Percentiles rank a stretch among this genome's conserved stretches.
These are phyloP conservation scores for Creontiades dilutus DNA, from an alignment of 2,888 invertebrate species.

Conservation along the genomic window DNA sequence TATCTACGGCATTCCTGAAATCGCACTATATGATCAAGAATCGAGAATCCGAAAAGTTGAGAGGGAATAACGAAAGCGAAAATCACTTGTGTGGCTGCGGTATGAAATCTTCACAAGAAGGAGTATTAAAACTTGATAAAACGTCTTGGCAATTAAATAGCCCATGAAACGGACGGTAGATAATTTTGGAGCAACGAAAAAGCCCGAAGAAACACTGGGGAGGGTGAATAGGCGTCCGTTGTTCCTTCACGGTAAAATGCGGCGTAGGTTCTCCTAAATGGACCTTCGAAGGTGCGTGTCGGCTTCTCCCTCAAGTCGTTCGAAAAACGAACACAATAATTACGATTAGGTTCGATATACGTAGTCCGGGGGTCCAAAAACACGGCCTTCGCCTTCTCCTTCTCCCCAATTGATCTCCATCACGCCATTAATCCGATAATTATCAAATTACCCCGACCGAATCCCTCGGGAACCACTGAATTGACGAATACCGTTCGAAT, in stretches of 20 bases:
- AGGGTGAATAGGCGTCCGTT: background rate
- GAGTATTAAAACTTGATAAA: background rate
- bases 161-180: conserved; percentile 6
- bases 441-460: conserved; percentile 44
- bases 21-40: background rate
- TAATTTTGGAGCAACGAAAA: background rate
- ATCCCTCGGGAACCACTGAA: background rate
- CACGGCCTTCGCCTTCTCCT: background rate
- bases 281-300: conserved; percentile 42
- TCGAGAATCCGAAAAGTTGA: background rate
- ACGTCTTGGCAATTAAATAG: conserved; percentile 4
- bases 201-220: conserved; percentile 27
- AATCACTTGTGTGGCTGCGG: background rate
- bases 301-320: conserved; percentile 4
- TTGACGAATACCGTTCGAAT: conserved; percentile 53
- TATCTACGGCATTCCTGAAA: background rate
- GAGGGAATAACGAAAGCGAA: background rate
- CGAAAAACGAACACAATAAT: conserved; percentile 47
- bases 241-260: conserved; percentile 34
- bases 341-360: conserved; percentile 49
- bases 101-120: background rate
- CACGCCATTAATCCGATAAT: conserved; percentile 59
- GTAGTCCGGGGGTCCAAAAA: conserved; percentile 15
- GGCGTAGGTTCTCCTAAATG: conserved; percentile 39
- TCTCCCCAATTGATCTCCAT: conserved; percentile 49